Percentiles rank a stretch among this genome's conserved stretches.
These are phyloP conservation scores for Mormyrus lacerda DNA, from an alignment of 2,113 vertebrate genomes.

Conservation along the genomic window DNA sequence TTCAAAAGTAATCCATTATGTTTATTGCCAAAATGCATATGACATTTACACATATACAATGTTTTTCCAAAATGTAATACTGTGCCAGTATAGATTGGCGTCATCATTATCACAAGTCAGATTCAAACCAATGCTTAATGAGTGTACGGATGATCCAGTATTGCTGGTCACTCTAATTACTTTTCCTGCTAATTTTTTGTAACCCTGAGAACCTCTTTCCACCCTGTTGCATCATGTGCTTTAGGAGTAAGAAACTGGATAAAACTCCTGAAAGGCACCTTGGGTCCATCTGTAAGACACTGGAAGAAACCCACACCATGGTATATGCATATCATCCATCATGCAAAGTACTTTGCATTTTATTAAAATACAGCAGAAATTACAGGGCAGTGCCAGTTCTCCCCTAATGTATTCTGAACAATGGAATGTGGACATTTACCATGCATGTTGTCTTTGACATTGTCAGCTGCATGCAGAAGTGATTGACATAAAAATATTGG, in stretches of 20 bases:
- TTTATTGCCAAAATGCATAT: neutral
- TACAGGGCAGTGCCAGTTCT: neutral
- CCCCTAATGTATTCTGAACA: neutral
- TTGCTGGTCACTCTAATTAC: neutral
- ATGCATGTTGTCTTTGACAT: neutral
- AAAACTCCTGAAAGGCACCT: conserved; percentile 4
- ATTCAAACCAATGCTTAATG: neutral
- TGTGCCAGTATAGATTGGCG: neutral
- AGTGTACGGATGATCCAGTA: neutral
- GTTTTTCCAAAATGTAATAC: neutral
- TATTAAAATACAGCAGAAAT: conserved; percentile 6
- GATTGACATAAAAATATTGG: neutral
- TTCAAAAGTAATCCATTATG: neutral
- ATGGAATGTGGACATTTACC: neutral
- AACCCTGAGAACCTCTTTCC: conserved; percentile 4
- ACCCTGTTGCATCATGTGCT: conserved; percentile 10
- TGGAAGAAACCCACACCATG: neutral
- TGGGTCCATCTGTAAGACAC: neutral
- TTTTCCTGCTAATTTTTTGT: neutral
- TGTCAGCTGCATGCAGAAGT: neutral
- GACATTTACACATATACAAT: neutral
- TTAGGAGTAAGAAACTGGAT: neutral
- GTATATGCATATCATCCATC: conserved; percentile 10
- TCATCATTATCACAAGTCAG: neutral
- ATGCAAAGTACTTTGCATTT: neutral